Evolutionary conservation across 2,797 vertebrate species (phyloP).

Genomic region (Denticeps clupeoides): DNA sequence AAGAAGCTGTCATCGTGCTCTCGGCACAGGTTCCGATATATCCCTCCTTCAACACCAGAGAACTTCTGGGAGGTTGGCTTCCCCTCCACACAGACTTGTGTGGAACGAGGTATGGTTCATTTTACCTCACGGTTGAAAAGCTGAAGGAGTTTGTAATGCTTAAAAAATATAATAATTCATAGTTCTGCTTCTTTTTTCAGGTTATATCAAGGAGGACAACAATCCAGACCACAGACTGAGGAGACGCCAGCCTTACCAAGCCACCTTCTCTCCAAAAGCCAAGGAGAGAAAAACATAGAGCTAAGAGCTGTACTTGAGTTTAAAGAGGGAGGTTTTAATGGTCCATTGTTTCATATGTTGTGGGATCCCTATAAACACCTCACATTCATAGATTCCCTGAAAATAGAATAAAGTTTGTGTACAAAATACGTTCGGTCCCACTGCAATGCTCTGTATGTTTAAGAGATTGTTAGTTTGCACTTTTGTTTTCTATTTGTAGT

Average conservation of each 20-base stretch:
- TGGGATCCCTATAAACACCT: too few species aligned
- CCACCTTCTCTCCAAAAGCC: constrained; percentile 78
- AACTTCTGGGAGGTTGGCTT: constrained; percentile 98
- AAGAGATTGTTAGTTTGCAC: too few species aligned
- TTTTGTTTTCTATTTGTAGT: too few species aligned
- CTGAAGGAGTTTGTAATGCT: not conserved
- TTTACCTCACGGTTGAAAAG: not conserved
- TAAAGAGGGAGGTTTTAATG: too few species aligned
- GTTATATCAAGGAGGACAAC: constrained; percentile 84
- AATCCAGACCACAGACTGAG: constrained; percentile 66
- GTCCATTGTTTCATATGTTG: too few species aligned
- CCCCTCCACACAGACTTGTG: constrained; percentile 89
- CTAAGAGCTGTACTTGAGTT: not conserved
- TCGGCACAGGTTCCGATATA: constrained; percentile 79
- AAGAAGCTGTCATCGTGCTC: constrained; percentile 85
- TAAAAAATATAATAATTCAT: not conserved
- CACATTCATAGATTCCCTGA: too few species aligned
- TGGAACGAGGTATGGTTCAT: constrained; percentile 71
- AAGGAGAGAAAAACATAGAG: constrained; percentile 61
- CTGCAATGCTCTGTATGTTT: too few species aligned
- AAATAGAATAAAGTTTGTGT: too few species aligned
- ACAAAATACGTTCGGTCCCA: too few species aligned
- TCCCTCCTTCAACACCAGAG: constrained; percentile 85
- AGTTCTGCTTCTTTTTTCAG: constrained; percentile 44
- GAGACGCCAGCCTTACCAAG: constrained; percentile 74